Evolutionary conservation across 2,888 invertebrate genomes (phyloP), one percentile per base, ranked within the genome.

Genomic region (Dexiosoma caninum): DNA sequence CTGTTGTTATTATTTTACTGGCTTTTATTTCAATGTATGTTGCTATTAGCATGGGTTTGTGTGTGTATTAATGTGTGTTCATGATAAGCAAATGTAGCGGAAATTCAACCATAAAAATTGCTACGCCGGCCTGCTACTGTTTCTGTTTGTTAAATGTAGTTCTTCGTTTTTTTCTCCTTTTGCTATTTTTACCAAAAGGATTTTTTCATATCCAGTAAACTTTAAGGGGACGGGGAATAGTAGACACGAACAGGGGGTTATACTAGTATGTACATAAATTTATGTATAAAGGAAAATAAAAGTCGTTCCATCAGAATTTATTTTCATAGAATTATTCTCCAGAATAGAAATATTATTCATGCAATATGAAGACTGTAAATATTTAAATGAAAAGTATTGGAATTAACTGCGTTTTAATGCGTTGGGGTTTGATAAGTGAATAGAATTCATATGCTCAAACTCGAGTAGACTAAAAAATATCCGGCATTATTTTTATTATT

Each of bases 81-180:
- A 27, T 87, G 85, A 87, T 87, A 87, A 88, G 85, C 85, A 86
- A 85, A 83, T 85, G 84, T 84, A 81, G 84, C 83, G 83, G 81
- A 84, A 85, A 74, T 67, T 67, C 49, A 67, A 44, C 55, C 78
- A 78, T 78, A 62, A 78, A 77, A 67, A 59, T 42, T 62, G 21
- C 53, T 35, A 55, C 53, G 62, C 44, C 62, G 42, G 62, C 6
- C 44, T 62, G 32, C 23, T 53, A 42, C n/a, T 57, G 32, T 23
- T 42, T 40, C 21, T 49, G 23, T 27, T 59, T 57, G n/a, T 21
- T n/a, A 53, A 62, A 51, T 21, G 3, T 62, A 53, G 23, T 64
- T 44, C 44, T 44, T 62, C 42, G 23, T 64, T 44, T 46, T 44
- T 2, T 62, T 49, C 42, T 64, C 2, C 27, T 30, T 67, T 46